Base-by-base conservation (phyloP, 1,140 invertebrate genomes). In the Agrypnia vestita region DNA sequence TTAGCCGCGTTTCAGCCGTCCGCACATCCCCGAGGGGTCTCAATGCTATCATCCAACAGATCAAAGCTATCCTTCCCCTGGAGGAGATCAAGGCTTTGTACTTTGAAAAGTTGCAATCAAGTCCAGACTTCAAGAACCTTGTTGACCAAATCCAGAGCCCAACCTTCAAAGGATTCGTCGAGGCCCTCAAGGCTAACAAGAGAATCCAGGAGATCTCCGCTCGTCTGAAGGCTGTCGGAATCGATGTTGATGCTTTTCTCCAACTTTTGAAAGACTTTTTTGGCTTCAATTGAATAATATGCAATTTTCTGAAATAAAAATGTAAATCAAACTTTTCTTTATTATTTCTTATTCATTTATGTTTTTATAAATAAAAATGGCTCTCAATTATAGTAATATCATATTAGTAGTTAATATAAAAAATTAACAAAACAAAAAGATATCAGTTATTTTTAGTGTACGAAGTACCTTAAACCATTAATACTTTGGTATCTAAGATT, bases 101-200 rank as follows among this genome's bases (percentile, higher is more conserved):
- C 21, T 10, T 3, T 59, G 64, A 69, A 8, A 78, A 78, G 49
- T 46, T 69, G 0, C 0, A 44, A 12, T 55, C 44, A 21, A 78
- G 76, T 35, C 61, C 76, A 9, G 76, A 15, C 13, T 78, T 78
- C 47, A 78, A 78, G 21, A 35, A 51, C 7, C 10, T 78, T 10
- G 19, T 78, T 17, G 76, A 69, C 8, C 67, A 78, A 56, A 12
- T 78, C 13, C 25, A 51, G 10, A 62, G 55, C 15, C 61, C 46
- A 10, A 61, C 21, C n/a, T 78, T 78, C 62, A 53, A 56, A 13
- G 51, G 51, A 51, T 56, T 78, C 44, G 49, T 53, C 46, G 17
- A 78, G 8, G 51, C 46, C 25, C 44, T 78, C 19, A 44, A 13
- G 8, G 47, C 13, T 9, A 78, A 69, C 51, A 13, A 51, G 13